These are phyloP conservation scores for Tauraco hartlaubi DNA, from an alignment of 2,797 vertebrate species.

Conservation along the genomic window DNA sequence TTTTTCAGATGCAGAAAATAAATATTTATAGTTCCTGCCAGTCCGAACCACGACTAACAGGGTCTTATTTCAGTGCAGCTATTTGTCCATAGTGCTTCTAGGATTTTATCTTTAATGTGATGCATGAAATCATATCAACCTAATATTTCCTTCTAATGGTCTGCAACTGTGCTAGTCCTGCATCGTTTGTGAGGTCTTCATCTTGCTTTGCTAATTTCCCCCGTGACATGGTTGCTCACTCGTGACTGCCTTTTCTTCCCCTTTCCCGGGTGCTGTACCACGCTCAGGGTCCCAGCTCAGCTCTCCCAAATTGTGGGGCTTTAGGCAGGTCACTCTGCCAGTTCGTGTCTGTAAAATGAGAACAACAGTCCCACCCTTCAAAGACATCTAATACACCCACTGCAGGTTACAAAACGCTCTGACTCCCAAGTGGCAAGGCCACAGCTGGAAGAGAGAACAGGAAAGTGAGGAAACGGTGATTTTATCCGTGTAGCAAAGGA, in stretches of 20 bases:
- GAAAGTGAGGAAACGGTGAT: not conserved
- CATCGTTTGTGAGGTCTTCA: not conserved
- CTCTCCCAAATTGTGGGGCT: not conserved
- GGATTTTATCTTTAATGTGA: not conserved
- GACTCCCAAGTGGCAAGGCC: no score
- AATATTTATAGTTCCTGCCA: not conserved
- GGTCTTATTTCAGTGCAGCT: not conserved
- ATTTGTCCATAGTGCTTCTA: not conserved
- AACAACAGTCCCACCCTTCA: not conserved
- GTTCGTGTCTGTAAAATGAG: accelerated
- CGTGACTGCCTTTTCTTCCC: not conserved
- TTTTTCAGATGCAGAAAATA: not conserved
- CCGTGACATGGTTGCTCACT: accelerated
- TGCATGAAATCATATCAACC: not conserved
- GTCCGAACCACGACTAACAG: not conserved
- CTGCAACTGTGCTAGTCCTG: not conserved
- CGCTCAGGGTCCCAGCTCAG: accelerated
- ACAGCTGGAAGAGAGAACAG: accelerated
- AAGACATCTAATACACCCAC: not conserved
- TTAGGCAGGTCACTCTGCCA: not conserved
- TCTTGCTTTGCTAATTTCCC: not conserved
- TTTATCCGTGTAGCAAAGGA: not conserved
- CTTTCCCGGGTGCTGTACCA: not conserved
- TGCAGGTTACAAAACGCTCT: accelerated
- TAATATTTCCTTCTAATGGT: not conserved